Evolutionary conservation across 2,888 invertebrate genomes (phyloP), one percentile per base, ranked within the genome.

Genomic region (Digitonthophagus gazella): DNA sequence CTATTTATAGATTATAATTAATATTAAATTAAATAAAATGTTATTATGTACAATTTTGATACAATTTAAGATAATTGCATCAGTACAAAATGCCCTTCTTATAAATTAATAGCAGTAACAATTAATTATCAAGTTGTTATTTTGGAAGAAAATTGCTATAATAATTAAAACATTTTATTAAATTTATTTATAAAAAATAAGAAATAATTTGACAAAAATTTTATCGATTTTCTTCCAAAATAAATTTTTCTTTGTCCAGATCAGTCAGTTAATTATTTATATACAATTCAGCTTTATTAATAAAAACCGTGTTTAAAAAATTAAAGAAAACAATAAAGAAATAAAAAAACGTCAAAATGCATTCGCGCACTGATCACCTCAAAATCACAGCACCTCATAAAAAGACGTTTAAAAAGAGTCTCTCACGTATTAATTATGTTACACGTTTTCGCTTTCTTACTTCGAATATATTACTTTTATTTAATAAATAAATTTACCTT

Each of bases 401-500:
- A 67, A 63, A 67, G 28, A 44, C 28, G 61, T 61, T 61, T 61
- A 19, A 61, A 61, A 6, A 19, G 28, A n/a, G 57, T 57, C n/a
- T 3, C n/a, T 57, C 57, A 4, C n/a, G 14, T 57, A n/a, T n/a
- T 15, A 8, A n/a, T 15, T 56, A 56, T 4, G 14, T n/a, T 15
- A 15, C 57, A 57, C 57, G 4, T 2, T 57, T 57, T 11, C 6
- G 1, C 8, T 19, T 20, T 1, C 18, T 20, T 44, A 44, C 16
- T 61, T 58, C 58, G 19, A 61, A 61, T 61, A 61, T 61, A 61
- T 61, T 6, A 19, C 18, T 58, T 70, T 64, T 65, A 61, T 70
- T 66, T 64, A 67, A 70, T 70, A 70, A 70, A 70, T 70, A 70
- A 70, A 58, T 65, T 67, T 44, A 6, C 57, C 55, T 67, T 70